These are phyloP conservation scores for Pelodiscus sinensis DNA, from an alignment of 2,113 vertebrate genomes.

Conservation along the genomic window DNA sequence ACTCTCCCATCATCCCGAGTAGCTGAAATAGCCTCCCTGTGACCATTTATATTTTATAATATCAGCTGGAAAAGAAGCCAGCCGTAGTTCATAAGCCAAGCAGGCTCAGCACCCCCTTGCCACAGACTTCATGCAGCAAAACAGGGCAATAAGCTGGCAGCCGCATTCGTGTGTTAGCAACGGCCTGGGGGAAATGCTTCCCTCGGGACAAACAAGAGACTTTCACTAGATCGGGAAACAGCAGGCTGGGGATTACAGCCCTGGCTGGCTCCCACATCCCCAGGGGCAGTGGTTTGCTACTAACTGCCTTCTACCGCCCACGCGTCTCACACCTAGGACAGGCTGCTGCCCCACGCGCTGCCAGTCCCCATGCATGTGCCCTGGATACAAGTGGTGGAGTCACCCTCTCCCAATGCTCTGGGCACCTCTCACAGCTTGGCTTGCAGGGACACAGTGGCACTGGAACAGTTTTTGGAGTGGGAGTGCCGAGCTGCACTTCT, in stretches of 20 bases:
- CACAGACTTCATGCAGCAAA: neutral
- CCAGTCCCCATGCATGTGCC: neutral
- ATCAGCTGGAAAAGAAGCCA: neutral
- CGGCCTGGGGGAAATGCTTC: neutral
- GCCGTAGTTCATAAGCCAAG: neutral
- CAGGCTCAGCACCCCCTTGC: neutral
- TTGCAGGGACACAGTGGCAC: neutral
- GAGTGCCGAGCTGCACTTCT: too few species aligned
- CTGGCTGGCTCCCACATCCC: neutral
- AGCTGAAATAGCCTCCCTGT: neutral
- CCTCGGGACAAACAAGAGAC: neutral
- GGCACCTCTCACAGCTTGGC: neutral
- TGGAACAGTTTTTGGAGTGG: too few species aligned
- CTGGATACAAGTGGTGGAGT: neutral
- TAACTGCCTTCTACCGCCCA: neutral
- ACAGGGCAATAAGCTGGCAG: neutral
- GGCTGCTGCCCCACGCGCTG: neutral
- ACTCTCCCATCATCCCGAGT: neutral
- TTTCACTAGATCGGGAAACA: neutral
- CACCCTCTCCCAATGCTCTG: neutral
- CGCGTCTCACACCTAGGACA: neutral
- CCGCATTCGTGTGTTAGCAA: rapidly evolving
- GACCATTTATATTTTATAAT: rapidly evolving
- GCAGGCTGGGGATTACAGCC: neutral
- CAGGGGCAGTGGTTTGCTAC: neutral